These are phyloP conservation scores for Colostygia pectinataria DNA, from an alignment of 2,888 invertebrate genomes.

Conservation along the genomic window DNA sequence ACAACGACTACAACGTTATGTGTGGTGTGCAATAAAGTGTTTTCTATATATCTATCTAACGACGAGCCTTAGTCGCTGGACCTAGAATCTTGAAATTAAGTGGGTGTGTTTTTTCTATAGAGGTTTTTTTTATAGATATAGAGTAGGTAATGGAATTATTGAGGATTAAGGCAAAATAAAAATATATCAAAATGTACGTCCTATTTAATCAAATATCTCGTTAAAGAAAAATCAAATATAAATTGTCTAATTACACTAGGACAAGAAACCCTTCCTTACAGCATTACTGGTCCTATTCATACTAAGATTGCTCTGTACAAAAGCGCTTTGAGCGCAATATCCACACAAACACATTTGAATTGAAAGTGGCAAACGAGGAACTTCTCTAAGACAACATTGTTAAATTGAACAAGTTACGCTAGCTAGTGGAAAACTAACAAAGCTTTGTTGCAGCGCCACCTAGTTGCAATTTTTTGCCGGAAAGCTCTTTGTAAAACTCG, in stretches of 20 bases:
- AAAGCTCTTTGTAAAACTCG: neutral
- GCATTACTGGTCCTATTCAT: neutral
- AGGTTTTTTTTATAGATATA: too few species aligned
- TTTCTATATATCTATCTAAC: too few species aligned
- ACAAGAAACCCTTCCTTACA: neutral
- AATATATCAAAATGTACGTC: too few species aligned
- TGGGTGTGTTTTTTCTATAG: too few species aligned
- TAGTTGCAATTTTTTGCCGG: neutral
- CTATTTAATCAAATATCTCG: too few species aligned
- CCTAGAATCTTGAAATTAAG: too few species aligned
- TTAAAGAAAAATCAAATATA: neutral
- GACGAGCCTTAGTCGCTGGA: too few species aligned
- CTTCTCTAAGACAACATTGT: neutral
- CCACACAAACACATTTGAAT: conserved; percentile 8
- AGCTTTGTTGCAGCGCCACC: neutral
- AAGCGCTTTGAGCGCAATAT: conserved; percentile 8
- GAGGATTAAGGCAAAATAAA: too few species aligned
- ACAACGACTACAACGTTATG: too few species aligned
- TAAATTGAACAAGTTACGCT: conserved; percentile 1
- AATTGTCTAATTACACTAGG: neutral
- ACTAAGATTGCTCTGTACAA: conserved; percentile 6
- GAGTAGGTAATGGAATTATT: too few species aligned
- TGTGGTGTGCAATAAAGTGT: too few species aligned
- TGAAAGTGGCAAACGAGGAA: neutral
- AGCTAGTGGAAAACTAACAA: conserved; percentile 6